Evolutionary conservation across 2,113 vertebrate genomes (phyloP), one percentile per base, ranked within the genome.

Genomic region (Dryoscopus gambensis): DNA sequence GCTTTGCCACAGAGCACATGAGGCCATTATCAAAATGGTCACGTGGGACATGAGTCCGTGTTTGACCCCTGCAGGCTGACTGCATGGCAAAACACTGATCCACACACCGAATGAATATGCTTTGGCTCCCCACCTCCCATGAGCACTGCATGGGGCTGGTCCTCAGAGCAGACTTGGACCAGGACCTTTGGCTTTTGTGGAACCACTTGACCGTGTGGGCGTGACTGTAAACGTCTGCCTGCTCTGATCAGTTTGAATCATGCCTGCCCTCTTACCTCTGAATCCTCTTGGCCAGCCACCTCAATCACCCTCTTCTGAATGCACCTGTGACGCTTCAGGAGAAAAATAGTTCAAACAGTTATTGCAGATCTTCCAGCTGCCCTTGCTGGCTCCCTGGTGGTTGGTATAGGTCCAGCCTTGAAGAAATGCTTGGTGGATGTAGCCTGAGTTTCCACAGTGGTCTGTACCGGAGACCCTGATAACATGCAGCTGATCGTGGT

Each of bases 191-290:
- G 9, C 5, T 74, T 84, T 78, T 42, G 11, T 79, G 31, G 52
- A 56, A 52, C 47, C 24, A 18, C 65, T 82, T 0, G 0, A 40
- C 39, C 2, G 1, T 7, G 6, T 62, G n/a, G 21, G 23, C 24
- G 50, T 57, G 35, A 47, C 55, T 65, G 19, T 65, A 83, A 83
- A 70, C 6, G 35, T 18, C 24, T 59, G 10, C 50, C 57, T 76
- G 17, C 44, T 76, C 46, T 76, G 33, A 35, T 55, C 25, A 30
- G 35, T 47, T 83, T 57, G 55, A 25, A 68, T 77, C 12, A 33
- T 23, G 7, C 33, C 24, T 74, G 22, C 7, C 13, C 23, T 74
- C 56, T 80, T 70, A 67, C 9, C 7, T 59, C 55, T 52, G 57
- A 78, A 67, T 37, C 15, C n/a, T 67, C 30, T 33, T 56, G 40